Evolutionary conservation across 2,888 invertebrate species (phyloP), one percentile per base, ranked within the genome.

Genomic region (Aradus depressus): DNA sequence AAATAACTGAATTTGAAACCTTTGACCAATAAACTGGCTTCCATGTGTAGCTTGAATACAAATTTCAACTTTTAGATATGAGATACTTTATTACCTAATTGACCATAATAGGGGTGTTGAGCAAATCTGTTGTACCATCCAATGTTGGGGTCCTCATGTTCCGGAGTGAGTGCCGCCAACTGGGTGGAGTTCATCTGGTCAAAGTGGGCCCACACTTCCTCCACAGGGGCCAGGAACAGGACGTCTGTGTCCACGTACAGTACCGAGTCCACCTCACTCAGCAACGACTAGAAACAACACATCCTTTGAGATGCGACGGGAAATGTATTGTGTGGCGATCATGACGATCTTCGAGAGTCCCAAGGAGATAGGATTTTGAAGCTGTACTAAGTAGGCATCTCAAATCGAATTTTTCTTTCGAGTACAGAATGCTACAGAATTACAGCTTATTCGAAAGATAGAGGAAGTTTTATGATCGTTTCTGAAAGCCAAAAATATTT

Each of bases 61-160:
- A 28, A 10, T 10, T 28, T 10, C 31, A 23, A 10, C 14, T 37
- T 16, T 4, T 21, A 2, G 25, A 10, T 12, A n/a, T n/a, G n/a
- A n/a, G n/a, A n/a, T n/a, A n/a, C n/a, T n/a, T n/a, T n/a, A n/a
- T n/a, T 70, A 84, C 85, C 85, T 65, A 84, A 71, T 66, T 80
- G 77, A 53, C 89, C 89, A 75, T 89, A 93, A 67, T 81, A 96
- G 0, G 96, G 95, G 73, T 96, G 95, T 59, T 85, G 81, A 0
- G 93, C 93, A 72, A 95, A 95, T 59, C 93, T 73, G 63, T 91
- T 90, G 67, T 96, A 96, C 95, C 95, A 96, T 10, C 91, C 92
- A 39, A 86, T 81, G 65, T 84, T 85, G n/a, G 81, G 80, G 66
- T 90, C 89, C 66, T 95, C 93, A 67, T 89, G 86, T 68, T 96